A percentile compares a stretch with the other conserved stretches of the same genome.
Evolutionary conservation across 2,113 vertebrate genomes (phyloP).

Genomic region (Cyphomyrus plagiostoma): DNA sequence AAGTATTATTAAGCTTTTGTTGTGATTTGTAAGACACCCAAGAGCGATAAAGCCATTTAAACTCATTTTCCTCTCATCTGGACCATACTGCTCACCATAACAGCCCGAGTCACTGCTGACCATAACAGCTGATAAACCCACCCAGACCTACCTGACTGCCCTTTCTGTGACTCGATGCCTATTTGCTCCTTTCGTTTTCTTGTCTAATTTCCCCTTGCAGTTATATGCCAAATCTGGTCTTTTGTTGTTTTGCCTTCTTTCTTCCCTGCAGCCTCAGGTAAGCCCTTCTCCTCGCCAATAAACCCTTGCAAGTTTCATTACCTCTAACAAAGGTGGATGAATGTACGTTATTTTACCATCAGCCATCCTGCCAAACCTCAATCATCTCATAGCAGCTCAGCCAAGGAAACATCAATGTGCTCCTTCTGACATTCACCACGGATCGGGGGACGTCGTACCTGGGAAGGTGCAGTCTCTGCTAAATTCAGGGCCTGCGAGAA

Average conservation of each 20-base stretch:
- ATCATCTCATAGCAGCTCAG: not conserved
- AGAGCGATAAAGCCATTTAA: not conserved
- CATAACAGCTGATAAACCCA: not conserved
- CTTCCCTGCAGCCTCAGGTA: not conserved
- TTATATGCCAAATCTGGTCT: not conserved
- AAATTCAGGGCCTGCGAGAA: constrained; percentile 65
- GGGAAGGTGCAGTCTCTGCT: constrained; percentile 44
- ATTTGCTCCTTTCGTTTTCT: not conserved
- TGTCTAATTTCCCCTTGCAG: not conserved
- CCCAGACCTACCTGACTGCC: not conserved
- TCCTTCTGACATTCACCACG: not conserved
- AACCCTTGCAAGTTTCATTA: not conserved
- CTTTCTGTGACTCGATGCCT: not conserved
- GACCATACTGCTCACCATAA: not conserved
- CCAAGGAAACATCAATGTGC: not conserved
- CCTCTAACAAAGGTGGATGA: not conserved
- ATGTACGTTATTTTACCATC: not conserved
- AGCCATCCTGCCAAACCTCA: not conserved
- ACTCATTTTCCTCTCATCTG: not conserved
- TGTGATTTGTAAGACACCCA: not conserved
- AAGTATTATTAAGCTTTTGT: not conserved
- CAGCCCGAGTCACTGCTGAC: too few relatives aligned
- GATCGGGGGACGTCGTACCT: constrained; percentile 51
- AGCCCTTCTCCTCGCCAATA: not conserved
- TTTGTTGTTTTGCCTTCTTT: not conserved